phyloP scores from a whole-genome alignment of 2,113 vertebrate species.

The Peucedramus taeniatus region DNA sequence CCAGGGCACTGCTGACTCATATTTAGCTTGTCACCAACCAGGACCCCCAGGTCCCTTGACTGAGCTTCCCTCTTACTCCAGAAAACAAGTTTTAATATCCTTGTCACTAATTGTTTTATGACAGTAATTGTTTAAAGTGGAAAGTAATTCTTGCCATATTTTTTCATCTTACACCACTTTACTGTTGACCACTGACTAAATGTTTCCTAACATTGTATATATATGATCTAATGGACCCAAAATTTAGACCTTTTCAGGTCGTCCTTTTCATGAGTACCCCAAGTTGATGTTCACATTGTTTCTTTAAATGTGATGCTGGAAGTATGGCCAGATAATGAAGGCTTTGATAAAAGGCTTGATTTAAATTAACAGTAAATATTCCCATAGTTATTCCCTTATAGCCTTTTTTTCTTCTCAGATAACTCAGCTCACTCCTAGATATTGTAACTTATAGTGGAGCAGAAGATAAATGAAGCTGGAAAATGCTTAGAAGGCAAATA shows the following conservation, averaged over 20 bases:
- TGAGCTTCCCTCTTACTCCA: background rate
- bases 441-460: background rate
- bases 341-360: background rate
- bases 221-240: background rate
- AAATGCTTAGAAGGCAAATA: background rate
- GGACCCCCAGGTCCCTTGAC: background rate
- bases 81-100: background rate
- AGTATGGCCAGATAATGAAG: background rate
- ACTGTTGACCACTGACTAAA: background rate
- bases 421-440: background rate
- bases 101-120: background rate
- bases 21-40: rapidly evolving
- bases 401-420: background rate
- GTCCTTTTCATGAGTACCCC: background rate
- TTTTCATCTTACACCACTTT: background rate
- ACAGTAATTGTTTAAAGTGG: background rate
- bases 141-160: background rate
- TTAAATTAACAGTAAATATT: background rate
- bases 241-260: background rate
- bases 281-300: background rate
- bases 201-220: background rate
- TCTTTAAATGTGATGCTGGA: background rate
- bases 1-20: background rate
- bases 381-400: background rate
- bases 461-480: background rate